Evolutionary conservation across 2,888 invertebrate species (phyloP).

Genomic region (Lasioglossum malachurum): DNA sequence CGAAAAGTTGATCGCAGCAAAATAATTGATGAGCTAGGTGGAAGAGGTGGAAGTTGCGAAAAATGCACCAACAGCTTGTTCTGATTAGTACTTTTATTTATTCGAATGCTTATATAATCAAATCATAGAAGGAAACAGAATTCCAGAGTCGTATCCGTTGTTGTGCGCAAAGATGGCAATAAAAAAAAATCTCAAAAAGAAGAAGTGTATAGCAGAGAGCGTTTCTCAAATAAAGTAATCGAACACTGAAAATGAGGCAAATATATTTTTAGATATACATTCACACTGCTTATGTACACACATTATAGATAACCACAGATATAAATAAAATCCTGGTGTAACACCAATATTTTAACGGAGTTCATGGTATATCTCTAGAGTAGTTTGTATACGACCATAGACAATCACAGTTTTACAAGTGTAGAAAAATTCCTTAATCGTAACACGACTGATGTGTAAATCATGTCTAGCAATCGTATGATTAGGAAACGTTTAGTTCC

Average conservation of each 20-base stretch:
- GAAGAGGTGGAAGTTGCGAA: conserved; percentile 63
- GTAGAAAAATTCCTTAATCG: conserved; percentile 65
- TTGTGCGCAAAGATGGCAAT: not conserved
- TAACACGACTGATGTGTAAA: conserved; percentile 39
- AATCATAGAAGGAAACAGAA: not conserved
- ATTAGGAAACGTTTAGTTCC: conserved; percentile 46
- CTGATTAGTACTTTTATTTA: conserved; percentile 15
- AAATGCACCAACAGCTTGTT: conserved; percentile 1
- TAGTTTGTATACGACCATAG: conserved; percentile 60
- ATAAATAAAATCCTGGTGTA: conserved; percentile 63
- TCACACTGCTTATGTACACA: conserved; percentile 69
- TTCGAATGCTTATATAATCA: not conserved
- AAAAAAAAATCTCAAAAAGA: not conserved
- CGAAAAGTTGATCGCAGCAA: conserved; percentile 27
- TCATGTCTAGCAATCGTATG: conserved; percentile 43
- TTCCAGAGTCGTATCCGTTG: not conserved
- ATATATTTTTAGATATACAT: conserved; percentile 71
- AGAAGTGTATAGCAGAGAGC: conserved; percentile 15
- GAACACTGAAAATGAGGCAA: conserved; percentile 66
- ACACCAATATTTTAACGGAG: conserved; percentile 54
- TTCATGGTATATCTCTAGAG: conserved; percentile 55
- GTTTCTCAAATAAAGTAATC: conserved; percentile 57
- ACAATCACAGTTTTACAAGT: conserved; percentile 69
- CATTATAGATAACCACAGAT: conserved; percentile 62
- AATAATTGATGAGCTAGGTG: conserved; percentile 71